Percentiles rank a stretch among this genome's conserved stretches.
Conservation (phyloP, 2,113 vertebrate species). For the Psilopogon haemacephalus region DNA sequence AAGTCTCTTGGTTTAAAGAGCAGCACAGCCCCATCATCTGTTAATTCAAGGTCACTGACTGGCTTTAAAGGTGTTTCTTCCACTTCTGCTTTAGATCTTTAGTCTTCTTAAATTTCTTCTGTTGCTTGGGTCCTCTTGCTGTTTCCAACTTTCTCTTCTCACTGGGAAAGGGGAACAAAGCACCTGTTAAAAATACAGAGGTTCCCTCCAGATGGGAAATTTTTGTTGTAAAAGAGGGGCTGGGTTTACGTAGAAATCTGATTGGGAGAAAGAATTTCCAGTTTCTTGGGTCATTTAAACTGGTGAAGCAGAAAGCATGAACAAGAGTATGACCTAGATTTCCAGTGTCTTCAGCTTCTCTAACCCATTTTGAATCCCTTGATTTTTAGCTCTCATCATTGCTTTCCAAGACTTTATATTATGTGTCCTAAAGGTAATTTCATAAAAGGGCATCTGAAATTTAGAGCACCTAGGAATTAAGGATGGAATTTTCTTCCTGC, state of each 20-base stretch:
- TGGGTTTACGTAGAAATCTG: neutral
- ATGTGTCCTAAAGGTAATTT: neutral
- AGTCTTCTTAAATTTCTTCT: slow-evolving; percentile 85
- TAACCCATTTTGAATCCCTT: neutral
- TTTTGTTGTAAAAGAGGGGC: neutral
- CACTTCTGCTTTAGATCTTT: slow-evolving; percentile 77
- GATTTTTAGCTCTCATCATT: neutral
- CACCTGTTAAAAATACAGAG: neutral
- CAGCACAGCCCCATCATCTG: neutral
- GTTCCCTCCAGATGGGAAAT: neutral
- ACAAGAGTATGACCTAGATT: neutral
- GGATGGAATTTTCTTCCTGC: neutral
- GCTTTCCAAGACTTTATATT: neutral
- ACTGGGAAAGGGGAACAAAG: slow-evolving; percentile 69
- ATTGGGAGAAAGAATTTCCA: neutral
- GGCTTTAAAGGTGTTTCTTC: slow-evolving; percentile 66
- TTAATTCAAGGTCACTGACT: neutral
- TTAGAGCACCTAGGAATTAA: neutral
- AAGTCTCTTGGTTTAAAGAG: slow-evolving; percentile 6
- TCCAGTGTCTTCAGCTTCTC: neutral
- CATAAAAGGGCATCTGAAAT: neutral
- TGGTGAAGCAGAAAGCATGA: neutral
- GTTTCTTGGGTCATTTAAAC: neutral
- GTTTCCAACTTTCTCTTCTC: slow-evolving; percentile 86
- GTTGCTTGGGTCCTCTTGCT: slow-evolving; percentile 68